Evolutionary conservation across 64 coral and sea anemone species (phyloP).

Genomic region (Anthopleura sola): DNA sequence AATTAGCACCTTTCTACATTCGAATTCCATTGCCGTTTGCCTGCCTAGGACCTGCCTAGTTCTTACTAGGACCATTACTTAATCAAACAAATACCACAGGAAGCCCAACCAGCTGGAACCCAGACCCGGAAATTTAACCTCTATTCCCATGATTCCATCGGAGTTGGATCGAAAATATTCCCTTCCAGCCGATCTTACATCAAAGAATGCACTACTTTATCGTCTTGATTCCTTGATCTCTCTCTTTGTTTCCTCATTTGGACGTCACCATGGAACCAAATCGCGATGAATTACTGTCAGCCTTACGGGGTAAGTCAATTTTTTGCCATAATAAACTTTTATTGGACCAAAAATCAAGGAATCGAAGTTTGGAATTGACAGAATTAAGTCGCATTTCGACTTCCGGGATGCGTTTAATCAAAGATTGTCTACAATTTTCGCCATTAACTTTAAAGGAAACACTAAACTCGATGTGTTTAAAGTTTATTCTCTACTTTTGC

Average conservation of each 20-base stretch:
- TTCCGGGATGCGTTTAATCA: neutral
- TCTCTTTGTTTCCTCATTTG: neutral
- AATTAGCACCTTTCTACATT: too few species aligned
- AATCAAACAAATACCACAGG: constrained; percentile 1
- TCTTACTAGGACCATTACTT: too few species aligned
- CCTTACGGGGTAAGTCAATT: neutral
- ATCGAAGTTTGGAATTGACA: neutral
- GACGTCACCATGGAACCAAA: neutral
- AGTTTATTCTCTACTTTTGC: neutral
- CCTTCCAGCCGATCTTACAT: neutral
- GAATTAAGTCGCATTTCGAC: neutral
- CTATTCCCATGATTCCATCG: neutral
- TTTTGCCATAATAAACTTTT: neutral
- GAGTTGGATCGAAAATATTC: neutral
- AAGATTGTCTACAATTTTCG: neutral
- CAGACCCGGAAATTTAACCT: neutral
- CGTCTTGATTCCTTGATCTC: neutral
- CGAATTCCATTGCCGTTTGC: too few species aligned
- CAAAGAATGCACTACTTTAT: neutral
- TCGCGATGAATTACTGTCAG: neutral
- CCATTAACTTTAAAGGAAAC: neutral
- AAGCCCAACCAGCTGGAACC: neutral
- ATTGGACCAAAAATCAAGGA: neutral
- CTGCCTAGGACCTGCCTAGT: too few species aligned
- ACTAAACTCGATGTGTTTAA: neutral